These are phyloP conservation scores for Gortyna flavago DNA, from an alignment of 2,888 invertebrate species.

Conservation along the genomic window DNA sequence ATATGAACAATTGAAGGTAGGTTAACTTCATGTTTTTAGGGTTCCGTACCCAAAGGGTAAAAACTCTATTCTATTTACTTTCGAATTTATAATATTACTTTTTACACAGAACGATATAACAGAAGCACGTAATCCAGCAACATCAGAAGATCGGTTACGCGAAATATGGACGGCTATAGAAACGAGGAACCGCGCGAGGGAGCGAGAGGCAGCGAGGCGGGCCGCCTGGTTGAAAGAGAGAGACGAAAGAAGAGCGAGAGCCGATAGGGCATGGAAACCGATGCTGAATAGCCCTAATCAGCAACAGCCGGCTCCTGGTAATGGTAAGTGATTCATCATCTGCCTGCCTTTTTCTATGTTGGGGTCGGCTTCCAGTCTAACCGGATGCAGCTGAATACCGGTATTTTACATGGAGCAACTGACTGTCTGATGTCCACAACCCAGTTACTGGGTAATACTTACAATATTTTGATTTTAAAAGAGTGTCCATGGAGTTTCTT, in stretches of 20 bases:
- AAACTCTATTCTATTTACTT: no score
- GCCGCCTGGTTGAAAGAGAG: constrained; percentile 92
- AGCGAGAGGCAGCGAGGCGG: constrained; percentile 91
- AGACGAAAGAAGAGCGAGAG: constrained; percentile 91
- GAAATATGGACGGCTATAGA: constrained; percentile 94
- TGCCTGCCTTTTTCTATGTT: no score
- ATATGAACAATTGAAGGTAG: constrained; percentile 92
- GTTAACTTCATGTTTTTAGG: not conserved
- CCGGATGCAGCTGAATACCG: no score
- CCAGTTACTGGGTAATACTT: no score
- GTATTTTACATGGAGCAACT: no score
- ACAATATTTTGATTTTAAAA: no score
- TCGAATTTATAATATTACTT: no score
- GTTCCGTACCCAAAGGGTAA: no score
- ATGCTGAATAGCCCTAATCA: constrained; percentile 49
- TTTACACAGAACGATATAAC: constrained; percentile 83
- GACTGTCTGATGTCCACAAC: no score
- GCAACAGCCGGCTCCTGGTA: constrained; percentile 12
- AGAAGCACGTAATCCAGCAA: constrained; percentile 84
- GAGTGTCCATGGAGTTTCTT: no score
- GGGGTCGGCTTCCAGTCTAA: no score
- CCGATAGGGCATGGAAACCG: constrained; percentile 91
- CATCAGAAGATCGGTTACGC: constrained; percentile 93
- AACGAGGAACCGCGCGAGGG: constrained; percentile 92
- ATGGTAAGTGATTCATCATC: not conserved